Evolutionary conservation across 2,888 invertebrate genomes (phyloP).

Genomic region (Apamea monoglypha): DNA sequence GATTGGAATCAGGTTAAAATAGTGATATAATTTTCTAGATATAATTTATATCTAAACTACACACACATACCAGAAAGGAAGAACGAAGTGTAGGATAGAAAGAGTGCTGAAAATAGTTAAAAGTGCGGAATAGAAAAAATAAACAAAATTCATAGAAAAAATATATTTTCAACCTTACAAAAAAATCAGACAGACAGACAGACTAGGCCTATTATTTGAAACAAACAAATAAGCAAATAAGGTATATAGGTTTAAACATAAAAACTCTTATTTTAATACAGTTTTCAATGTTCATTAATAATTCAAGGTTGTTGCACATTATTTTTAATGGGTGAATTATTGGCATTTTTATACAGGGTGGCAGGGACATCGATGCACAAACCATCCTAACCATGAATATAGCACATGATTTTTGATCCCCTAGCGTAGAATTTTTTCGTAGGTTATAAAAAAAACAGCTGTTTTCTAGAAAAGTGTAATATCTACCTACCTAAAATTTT

Average conservation of each 20-base stretch:
- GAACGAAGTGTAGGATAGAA: conserved; percentile 16
- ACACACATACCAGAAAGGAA: conserved; percentile 32
- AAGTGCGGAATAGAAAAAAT: conserved; percentile 48
- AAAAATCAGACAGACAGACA: conserved; percentile 67
- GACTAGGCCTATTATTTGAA: conserved; percentile 66
- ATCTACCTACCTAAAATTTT: too few species aligned
- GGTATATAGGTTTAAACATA: conserved; percentile 24
- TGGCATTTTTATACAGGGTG: too few species aligned
- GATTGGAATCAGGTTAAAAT: conserved; percentile 10
- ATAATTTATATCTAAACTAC: conserved; percentile 17
- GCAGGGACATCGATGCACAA: too few species aligned
- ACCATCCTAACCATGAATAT: too few species aligned
- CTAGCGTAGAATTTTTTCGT: too few species aligned
- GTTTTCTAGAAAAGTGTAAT: too few species aligned
- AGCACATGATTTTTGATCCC: too few species aligned
- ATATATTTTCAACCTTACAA: conserved; percentile 66
- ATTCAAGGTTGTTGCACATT: conserved; percentile 40
- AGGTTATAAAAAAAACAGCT: too few species aligned
- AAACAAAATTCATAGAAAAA: conserved; percentile 64
- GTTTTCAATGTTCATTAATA: conserved; percentile 26
- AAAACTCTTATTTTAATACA: conserved; percentile 41
- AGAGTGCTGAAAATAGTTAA: conserved; percentile 44
- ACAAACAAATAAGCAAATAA: conserved; percentile 57
- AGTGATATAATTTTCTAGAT: neutral
- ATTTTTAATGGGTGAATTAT: too few species aligned